Base-by-base conservation (phyloP, 2,888 invertebrate genomes). In the Sisyra nigra region DNA sequence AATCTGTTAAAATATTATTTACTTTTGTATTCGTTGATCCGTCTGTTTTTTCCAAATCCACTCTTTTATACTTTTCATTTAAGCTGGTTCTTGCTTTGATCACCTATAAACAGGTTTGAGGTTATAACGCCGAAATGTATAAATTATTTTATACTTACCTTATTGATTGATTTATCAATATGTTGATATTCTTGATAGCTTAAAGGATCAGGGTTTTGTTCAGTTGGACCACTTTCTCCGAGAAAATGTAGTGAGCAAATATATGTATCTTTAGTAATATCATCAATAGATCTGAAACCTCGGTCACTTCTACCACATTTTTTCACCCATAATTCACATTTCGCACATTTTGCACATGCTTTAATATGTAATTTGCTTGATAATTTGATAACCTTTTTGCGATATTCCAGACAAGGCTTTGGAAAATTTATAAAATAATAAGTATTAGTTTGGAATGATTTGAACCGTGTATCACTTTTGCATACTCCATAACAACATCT, bases 151-250 rank as follows among this genome's bases (percentile, higher is more conserved):
- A n/a, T n/a, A n/a, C n/a, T 35, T 43, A 45, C 46, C 46, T 45
- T 45, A 45, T 47, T 43, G 32, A 41, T 45, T 45, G 48, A 43
- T 48, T 48, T 41, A 45, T 46, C 42, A 46, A 48, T 46, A 30
- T 45, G 34, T 47, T 44, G 48, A 44, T 39, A 48, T 43, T 48
- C 42, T 48, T 45, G 37, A 44, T 47, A 41, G 46, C 46, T 47
- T 40, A 45, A 47, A 44, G 44, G 48, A 42, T 48, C 45, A 41
- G 43, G 45, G 17, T 38, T 42, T 39, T 30, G 17, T 39, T 44
- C 45, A 3, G 38, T 39, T 31, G 43, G 43, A 45, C 39, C 45
- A 45, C 43, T 45, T 44, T 45, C 45, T 35, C 43, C 45, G 30
- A 11, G 14, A 45, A 45, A 45, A 45, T 45, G 45, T 30, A 45